phyloP scores from a whole-genome alignment of 2,888 invertebrate genomes.

The Nephrotoma guestfalica region DNA sequence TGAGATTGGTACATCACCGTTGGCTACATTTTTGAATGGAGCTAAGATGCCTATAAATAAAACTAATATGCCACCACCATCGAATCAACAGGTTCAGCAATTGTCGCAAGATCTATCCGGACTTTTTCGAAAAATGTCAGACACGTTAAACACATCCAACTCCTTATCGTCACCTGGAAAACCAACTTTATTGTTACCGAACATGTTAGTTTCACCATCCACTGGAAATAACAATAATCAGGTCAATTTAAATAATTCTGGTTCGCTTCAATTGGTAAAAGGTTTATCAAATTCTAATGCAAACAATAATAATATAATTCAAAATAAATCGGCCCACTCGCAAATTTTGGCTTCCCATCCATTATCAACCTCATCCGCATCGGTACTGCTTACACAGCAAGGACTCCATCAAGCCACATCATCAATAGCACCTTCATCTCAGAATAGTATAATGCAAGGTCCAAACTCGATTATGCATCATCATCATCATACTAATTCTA shows the following conservation, averaged over 20 bases:
- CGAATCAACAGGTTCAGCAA: constrained; percentile 13
- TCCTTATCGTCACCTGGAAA: constrained; percentile 34
- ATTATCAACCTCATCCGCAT: constrained; percentile 8
- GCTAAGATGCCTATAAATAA: constrained; percentile 34
- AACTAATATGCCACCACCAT: constrained; percentile 7
- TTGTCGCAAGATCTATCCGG: constrained; percentile 13
- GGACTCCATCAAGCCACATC: constrained; percentile 7
- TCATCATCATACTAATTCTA: background rate
- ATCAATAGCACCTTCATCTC: background rate
- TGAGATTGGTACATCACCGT: constrained; percentile 35
- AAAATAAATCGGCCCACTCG: constrained; percentile 5
- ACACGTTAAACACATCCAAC: background rate
- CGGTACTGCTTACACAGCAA: constrained; percentile 7
- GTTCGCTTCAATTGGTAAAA: constrained; percentile 14
- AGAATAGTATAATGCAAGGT: background rate
- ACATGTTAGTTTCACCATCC: constrained; percentile 59
- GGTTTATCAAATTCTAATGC: background rate
- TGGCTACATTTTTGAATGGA: constrained; percentile 40
- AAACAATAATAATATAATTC: constrained; percentile 9
- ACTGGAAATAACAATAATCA: constrained; percentile 21
- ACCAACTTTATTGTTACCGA: constrained; percentile 72
- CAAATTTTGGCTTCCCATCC: background rate
- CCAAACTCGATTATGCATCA: background rate
- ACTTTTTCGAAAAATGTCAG: constrained; percentile 10
- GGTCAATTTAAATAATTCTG: constrained; percentile 10